Conservation (phyloP, 2,888 invertebrate genomes). For the Cryptocheilus praepositus region DNA sequence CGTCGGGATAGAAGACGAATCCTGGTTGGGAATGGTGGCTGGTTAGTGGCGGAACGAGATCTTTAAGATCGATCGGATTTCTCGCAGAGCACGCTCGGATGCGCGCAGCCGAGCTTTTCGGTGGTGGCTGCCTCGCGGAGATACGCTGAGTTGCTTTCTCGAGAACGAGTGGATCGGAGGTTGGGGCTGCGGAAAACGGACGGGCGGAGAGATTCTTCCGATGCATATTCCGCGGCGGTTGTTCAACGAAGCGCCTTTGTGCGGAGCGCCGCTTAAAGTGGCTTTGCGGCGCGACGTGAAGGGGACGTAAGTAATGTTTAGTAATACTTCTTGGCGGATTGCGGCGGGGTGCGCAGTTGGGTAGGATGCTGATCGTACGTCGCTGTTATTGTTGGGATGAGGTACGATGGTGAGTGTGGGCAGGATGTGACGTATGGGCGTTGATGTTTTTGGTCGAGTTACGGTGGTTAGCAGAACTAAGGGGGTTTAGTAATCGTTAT, state of each 20-base stretch:
- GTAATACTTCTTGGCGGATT: constrained; percentile 27
- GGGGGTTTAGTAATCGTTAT: too few species aligned
- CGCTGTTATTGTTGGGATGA: too few species aligned
- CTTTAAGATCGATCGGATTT: constrained; percentile 29
- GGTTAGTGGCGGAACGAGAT: constrained; percentile 1
- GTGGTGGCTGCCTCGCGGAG: constrained; percentile 1
- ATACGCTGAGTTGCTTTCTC: constrained; percentile 16
- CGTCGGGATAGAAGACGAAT: background rate
- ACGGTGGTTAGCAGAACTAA: too few species aligned
- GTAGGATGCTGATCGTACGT: too few species aligned
- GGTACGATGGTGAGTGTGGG: too few species aligned
- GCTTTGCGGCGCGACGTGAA: constrained; percentile 11
- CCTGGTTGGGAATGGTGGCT: background rate
- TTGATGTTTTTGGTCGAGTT: too few species aligned
- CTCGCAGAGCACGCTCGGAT: background rate
- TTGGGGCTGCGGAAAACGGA: background rate
- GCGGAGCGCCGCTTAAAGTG: constrained; percentile 7
- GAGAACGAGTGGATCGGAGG: background rate
- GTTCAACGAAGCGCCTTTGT: constrained; percentile 19
- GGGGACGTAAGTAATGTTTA: constrained; percentile 23
- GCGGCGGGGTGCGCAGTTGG: too few species aligned
- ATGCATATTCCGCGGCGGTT: constrained; percentile 17
- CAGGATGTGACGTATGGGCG: too few species aligned
- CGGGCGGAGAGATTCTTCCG: constrained; percentile 10
- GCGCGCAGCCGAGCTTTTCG: constrained; percentile 10